Percentiles rank a stretch among this genome's conserved stretches.
phyloP scores from a whole-genome alignment of 30 jellyfish, hydroid and myxozoan species.

The Sanderia malayensis region DNA sequence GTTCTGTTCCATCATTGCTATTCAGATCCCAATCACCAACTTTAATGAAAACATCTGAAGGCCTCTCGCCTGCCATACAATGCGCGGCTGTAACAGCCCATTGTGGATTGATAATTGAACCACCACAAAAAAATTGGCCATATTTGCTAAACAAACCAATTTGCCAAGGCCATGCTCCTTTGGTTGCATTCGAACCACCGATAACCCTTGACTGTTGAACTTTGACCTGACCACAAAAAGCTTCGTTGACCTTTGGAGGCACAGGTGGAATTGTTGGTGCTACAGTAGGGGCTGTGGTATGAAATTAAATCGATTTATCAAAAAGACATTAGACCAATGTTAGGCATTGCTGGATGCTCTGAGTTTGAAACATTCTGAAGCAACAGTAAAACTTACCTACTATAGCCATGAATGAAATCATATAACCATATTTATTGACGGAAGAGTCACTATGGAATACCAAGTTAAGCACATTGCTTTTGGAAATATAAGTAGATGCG shows the following conservation, averaged over 20 bases:
- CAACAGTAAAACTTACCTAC: too few relatives aligned
- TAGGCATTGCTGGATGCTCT: too few relatives aligned
- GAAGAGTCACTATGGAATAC: background rate
- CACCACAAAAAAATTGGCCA: slow-evolving; percentile 1
- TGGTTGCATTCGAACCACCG: slow-evolving; percentile 47
- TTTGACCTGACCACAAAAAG: slow-evolving; percentile 31
- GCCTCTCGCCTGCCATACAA: slow-evolving; percentile 1
- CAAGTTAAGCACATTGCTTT: background rate
- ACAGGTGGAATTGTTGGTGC: background rate
- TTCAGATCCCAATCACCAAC: slow-evolving; percentile 37
- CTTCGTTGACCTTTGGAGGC: slow-evolving; percentile 22
- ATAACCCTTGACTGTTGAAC: slow-evolving; percentile 46
- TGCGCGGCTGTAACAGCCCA: slow-evolving; percentile 6
- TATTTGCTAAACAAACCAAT: slow-evolving; percentile 21
- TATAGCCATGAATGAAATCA: too few relatives aligned
- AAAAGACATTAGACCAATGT: too few relatives aligned
- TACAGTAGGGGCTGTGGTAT: background rate
- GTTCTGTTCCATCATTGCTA: slow-evolving; percentile 43
- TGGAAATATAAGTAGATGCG: background rate
- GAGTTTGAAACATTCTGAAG: too few relatives aligned
- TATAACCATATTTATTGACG: background rate
- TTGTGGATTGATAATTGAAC: slow-evolving; percentile 1
- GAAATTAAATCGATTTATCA: background rate
- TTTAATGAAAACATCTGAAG: slow-evolving; percentile 3
- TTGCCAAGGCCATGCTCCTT: slow-evolving; percentile 77